Conservation (phyloP, 2,888 invertebrate species). For the Sinelater perroti region DNA sequence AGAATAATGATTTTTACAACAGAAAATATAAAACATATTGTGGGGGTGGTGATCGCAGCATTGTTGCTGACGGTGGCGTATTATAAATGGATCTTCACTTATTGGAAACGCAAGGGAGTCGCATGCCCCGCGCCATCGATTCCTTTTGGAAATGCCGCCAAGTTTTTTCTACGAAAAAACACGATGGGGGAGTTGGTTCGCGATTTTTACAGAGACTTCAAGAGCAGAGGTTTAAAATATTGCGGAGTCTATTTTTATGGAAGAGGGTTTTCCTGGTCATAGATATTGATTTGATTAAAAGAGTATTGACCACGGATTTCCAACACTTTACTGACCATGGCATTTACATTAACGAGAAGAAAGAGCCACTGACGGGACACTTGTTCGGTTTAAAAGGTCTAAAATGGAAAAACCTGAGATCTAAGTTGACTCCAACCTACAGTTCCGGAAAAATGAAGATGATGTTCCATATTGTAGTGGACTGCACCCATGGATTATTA, state of each 20-base stretch:
- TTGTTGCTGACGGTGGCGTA: no score
- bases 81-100: neutral
- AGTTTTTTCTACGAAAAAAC: neutral
- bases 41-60: no score
- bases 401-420: constrained; percentile 68
- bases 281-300: constrained; percentile 48
- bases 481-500: constrained; percentile 44
- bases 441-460: constrained; percentile 71
- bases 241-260: constrained; percentile 44
- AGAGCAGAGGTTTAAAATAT: constrained; percentile 37
- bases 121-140: neutral
- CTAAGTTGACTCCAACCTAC: constrained; percentile 71
- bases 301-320: constrained; percentile 68
- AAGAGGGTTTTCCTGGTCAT: constrained; percentile 39
- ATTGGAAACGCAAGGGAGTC: neutral
- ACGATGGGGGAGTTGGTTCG: constrained; percentile 5
- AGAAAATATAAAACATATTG: no score
- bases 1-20: no score
- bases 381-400: constrained; percentile 65
- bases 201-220: constrained; percentile 39
- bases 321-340: constrained; percentile 70
- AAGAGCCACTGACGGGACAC: constrained; percentile 66
- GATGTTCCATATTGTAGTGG: constrained; percentile 67
- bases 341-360: constrained; percentile 64
- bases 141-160: constrained; percentile 7